Base-by-base conservation (phyloP, 1,140 invertebrate species). In the Uloborus diversus region DNA sequence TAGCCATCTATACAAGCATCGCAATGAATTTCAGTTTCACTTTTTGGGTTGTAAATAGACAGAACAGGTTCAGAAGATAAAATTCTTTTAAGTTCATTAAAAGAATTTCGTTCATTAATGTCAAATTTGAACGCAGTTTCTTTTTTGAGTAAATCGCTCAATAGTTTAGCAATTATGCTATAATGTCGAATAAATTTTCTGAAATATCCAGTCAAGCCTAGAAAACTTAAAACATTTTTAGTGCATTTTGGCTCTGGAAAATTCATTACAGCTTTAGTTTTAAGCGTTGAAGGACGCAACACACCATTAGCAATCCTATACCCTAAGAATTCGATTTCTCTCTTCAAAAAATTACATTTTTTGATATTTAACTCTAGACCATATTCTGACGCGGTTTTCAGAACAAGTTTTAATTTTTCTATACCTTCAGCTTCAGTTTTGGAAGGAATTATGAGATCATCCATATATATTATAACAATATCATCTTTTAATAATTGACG, bases 1-100 rank as follows among this genome's bases (percentile, higher is more conserved):
- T 90, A 81, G 17, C 87, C 89, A 82, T 86, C 86, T 0, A 84
- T 65, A 42, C 85, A 87, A n/a, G 89, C 88, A 57, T 82, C 81
- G 30, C 79, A 81, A 30, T 65, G 42, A 4, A 81, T 20, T 25
- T 61, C 25, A 27, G n/a, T n/a, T 68, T 47, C 23, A 17, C 82
- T 82, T 7, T 65, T 64, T 27, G 79, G 71, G n/a, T 80, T 30
- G 0, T 84, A 86, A 0, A 84, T 82, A 11, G 85, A 9, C n/a
- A 81, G 75, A 20, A 85, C 85, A 27, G 82, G 80, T 62, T 82
- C 37, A 3, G n/a, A 14, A 17, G 81, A 81, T 51, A 85, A 47
- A 13, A 65, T 37, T 20, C 69, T 20, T 83, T 88, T 88, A 4
- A 88, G 32, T 49, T 81, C 79, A 35, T 86, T 83, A 23, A 85